Evolutionary conservation across 2,888 invertebrate genomes (phyloP).

Genomic region (Parnassius apollo): DNA sequence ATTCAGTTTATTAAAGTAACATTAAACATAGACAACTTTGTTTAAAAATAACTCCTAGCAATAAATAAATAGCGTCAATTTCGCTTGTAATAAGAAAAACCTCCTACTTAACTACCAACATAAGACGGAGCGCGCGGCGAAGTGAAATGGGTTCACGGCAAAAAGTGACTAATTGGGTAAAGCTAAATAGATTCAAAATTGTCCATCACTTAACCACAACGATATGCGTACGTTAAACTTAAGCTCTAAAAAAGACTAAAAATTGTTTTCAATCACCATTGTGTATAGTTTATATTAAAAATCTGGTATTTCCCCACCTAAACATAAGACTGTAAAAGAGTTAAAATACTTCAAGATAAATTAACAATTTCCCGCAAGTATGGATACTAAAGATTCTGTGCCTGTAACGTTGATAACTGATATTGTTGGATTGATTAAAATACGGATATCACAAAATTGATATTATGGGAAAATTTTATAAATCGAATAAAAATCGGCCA

Average conservation of each 20-base stretch:
- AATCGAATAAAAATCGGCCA: constrained; percentile 37
- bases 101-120: constrained; percentile 54
- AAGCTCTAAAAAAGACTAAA: constrained; percentile 60
- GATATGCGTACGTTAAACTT: constrained; percentile 75
- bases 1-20: constrained; percentile 53
- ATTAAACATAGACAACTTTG: constrained; percentile 41
- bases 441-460: constrained; percentile 17
- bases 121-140: constrained; percentile 66
- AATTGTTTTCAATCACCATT: constrained; percentile 42
- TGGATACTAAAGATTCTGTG: not conserved
- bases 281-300: not conserved
- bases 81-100: constrained; percentile 38
- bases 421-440: constrained; percentile 9
- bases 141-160: constrained; percentile 31
- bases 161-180: constrained; percentile 50
- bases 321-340: not conserved
- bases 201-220: constrained; percentile 66
- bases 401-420: not conserved
- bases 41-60: constrained; percentile 50
- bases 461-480: constrained; percentile 2
- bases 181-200: constrained; percentile 61
- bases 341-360: constrained; percentile 2
- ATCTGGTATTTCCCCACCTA: not conserved
- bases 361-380: not conserved
- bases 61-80: constrained; percentile 67